phyloP scores from a whole-genome alignment of 2,888 invertebrate species.

The Eremobia ochroleuca region DNA sequence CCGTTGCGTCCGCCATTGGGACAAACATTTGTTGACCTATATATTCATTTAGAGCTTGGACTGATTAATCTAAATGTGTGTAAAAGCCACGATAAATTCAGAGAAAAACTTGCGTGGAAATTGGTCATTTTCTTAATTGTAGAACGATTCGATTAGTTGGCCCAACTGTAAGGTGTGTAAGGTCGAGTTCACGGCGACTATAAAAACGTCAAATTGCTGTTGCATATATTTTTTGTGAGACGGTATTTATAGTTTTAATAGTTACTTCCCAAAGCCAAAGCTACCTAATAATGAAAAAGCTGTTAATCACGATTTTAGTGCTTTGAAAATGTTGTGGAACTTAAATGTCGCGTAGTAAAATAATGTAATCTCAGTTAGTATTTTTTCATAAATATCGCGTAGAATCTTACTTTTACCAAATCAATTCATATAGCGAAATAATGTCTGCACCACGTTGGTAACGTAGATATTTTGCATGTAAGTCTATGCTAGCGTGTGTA shows the following conservation, averaged over 20 bases:
- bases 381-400: not conserved
- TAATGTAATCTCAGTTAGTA: constrained; percentile 3
- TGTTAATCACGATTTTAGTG: constrained; percentile 40
- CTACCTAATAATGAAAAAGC: constrained; percentile 35
- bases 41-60: constrained; percentile 7
- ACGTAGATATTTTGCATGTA: not conserved
- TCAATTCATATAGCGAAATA: too few species aligned
- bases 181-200: constrained; percentile 65
- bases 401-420: not conserved
- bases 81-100: constrained; percentile 8
- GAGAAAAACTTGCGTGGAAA: constrained; percentile 13
- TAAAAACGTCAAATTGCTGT: constrained; percentile 60
- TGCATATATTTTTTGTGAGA: constrained; percentile 37
- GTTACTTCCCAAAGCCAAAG: constrained; percentile 50
- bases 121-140: constrained; percentile 43
- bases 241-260: constrained; percentile 42
- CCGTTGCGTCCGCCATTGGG: constrained; percentile 17
- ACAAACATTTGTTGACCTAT: constrained; percentile 54
- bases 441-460: not conserved
- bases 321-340: not conserved
- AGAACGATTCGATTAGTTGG: constrained; percentile 37
- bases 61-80: not conserved
- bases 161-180: constrained; percentile 39
- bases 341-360: constrained; percentile 5
- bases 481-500: not conserved